A percentile compares a stretch with the other conserved stretches of the same genome.
phyloP scores from a whole-genome alignment of 2,797 vertebrate genomes.

The Anisognathus igniventris region DNA sequence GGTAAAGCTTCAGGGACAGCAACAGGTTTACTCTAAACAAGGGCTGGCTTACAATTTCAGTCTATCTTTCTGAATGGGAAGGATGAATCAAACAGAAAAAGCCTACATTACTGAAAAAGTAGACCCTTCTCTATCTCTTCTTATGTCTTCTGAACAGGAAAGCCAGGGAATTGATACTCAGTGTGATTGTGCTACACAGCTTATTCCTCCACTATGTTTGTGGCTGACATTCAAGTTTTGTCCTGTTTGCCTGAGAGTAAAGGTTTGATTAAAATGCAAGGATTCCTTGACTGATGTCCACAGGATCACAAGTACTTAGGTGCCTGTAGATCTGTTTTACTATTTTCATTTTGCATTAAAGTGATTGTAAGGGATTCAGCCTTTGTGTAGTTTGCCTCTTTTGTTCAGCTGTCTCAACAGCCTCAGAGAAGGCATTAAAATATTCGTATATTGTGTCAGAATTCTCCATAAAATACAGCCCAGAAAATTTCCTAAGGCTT shows the following conservation, averaged over 20 bases:
- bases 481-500: slow-evolving; percentile 12
- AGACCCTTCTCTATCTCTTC: neutral
- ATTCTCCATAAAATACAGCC: neutral
- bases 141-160: neutral
- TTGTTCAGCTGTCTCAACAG: neutral
- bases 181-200: neutral
- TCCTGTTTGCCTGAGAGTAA: neutral
- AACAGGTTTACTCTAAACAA: neutral
- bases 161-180: neutral
- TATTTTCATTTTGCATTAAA: neutral
- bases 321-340: neutral
- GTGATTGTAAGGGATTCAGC: neutral
- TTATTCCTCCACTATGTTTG: neutral
- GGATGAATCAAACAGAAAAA: neutral
- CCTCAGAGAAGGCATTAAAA: neutral
- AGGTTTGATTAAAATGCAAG: neutral
- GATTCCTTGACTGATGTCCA: neutral
- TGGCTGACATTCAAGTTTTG: neutral
- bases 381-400: neutral
- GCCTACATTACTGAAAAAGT: neutral
- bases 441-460: neutral
- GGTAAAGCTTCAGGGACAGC: neutral
- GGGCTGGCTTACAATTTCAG: neutral
- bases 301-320: neutral
- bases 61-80: fast-evolving